phyloP scores from a whole-genome alignment of 2,888 invertebrate species.

The Ormyrus thymus region DNA sequence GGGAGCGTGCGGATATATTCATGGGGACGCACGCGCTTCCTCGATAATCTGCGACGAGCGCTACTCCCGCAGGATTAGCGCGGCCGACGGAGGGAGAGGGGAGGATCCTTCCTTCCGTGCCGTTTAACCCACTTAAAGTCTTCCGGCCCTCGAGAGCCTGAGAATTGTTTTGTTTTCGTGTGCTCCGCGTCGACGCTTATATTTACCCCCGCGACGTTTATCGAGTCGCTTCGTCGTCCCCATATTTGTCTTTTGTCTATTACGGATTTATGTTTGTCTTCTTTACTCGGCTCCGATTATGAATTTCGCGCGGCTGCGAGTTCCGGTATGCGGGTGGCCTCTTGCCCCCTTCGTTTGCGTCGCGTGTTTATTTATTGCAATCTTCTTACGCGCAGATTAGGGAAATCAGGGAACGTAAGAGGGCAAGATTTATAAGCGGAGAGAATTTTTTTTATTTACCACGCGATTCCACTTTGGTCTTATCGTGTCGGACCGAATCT shows the following conservation, averaged over 20 bases:
- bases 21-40: conserved; percentile 65
- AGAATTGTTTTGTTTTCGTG: conserved; percentile 42
- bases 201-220: conserved; percentile 31
- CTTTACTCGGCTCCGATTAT: background rate
- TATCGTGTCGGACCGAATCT: no score
- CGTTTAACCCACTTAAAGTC: conserved; percentile 57
- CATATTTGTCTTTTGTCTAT: conserved; percentile 2
- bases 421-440: no score
- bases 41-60: conserved; percentile 67
- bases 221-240: conserved; percentile 19
- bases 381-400: no score
- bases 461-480: no score
- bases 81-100: conserved; percentile 50
- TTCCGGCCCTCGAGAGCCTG: conserved; percentile 26
- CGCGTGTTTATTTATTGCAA: no score
- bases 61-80: conserved; percentile 63
- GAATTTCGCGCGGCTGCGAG: background rate
- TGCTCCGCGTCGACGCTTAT: background rate
- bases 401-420: no score
- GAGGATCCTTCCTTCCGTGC: conserved; percentile 56
- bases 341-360: no score
- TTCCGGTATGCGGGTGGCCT: no score
- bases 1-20: conserved; percentile 62
- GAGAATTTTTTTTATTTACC: no score
- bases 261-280: conserved; percentile 17